Conservation (phyloP, 2,113 vertebrate genomes). For the Petrocephalus zakoni region DNA sequence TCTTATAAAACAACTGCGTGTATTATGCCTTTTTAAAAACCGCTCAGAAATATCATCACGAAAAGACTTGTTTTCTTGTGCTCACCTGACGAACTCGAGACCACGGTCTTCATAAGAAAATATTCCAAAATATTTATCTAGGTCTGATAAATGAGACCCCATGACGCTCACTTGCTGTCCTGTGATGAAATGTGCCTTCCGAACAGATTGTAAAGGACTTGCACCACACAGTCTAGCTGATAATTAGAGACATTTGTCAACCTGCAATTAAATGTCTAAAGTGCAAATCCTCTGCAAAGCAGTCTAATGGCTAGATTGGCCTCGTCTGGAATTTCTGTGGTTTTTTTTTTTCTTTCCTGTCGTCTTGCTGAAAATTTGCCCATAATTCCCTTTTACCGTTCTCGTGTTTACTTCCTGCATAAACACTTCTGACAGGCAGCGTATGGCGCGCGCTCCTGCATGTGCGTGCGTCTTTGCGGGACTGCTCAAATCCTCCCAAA, state of each 20-base stretch:
- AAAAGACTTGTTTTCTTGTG: background rate
- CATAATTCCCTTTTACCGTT: background rate
- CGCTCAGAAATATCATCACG: background rate
- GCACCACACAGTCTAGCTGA: background rate
- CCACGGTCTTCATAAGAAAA: background rate
- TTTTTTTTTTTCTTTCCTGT: background rate
- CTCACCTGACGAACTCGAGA: background rate
- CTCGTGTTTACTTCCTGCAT: background rate
- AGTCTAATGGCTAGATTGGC: conserved; percentile 1
- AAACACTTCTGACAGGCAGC: background rate
- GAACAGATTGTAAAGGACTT: background rate
- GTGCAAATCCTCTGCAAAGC: background rate
- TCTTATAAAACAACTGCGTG: background rate
- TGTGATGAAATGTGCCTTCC: background rate
- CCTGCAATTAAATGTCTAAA: conserved; percentile 17
- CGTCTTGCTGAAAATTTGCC: background rate
- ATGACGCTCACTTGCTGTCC: background rate
- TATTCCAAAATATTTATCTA: background rate
- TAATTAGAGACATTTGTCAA: conserved; percentile 13
- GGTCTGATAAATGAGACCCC: background rate
- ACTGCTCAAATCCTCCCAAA: background rate
- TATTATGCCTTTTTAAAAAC: background rate
- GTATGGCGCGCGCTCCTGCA: background rate
- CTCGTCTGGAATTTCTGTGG: background rate
- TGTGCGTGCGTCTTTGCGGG: background rate